These are phyloP conservation scores for Piprites chloris DNA, from an alignment of 2,113 vertebrate genomes.

Conservation along the genomic window DNA sequence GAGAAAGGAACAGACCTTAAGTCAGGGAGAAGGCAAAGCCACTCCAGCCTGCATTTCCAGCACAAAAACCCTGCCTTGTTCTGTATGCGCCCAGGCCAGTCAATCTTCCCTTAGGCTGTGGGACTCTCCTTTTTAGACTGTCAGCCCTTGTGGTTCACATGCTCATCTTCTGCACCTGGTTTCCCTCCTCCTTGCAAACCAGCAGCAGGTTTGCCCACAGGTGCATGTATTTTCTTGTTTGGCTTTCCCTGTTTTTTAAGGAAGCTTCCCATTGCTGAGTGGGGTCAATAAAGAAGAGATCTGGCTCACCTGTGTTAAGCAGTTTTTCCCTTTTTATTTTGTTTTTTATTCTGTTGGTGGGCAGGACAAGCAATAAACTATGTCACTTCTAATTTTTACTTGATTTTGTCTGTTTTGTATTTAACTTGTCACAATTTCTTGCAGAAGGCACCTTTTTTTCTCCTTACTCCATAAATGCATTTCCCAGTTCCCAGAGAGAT, in stretches of 20 bases:
- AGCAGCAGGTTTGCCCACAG: not conserved
- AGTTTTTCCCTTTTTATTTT: not conserved
- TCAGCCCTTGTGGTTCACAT: accelerated
- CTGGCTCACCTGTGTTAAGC: not conserved
- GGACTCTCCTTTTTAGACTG: not conserved
- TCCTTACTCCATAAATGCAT: not conserved
- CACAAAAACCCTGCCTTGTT: not conserved
- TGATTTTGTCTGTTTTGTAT: not conserved
- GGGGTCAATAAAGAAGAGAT: not conserved
- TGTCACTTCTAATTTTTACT: not conserved
- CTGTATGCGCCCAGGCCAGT: accelerated
- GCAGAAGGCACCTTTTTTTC: not conserved
- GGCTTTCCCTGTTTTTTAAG: not conserved
- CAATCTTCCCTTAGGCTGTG: accelerated
- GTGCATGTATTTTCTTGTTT: not conserved
- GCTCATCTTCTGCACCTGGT: not conserved
- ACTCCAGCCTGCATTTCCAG: not conserved
- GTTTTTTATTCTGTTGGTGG: not conserved
- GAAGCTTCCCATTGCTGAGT: not conserved
- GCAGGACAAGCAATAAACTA: not conserved
- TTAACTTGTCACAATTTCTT: not conserved
- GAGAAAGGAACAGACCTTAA: not conserved
- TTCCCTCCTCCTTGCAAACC: not conserved
- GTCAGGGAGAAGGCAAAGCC: not conserved
- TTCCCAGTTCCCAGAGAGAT: not conserved